Evolutionary conservation across 2,888 invertebrate species (phyloP).

Genomic region (Sicus ferrugineus): DNA sequence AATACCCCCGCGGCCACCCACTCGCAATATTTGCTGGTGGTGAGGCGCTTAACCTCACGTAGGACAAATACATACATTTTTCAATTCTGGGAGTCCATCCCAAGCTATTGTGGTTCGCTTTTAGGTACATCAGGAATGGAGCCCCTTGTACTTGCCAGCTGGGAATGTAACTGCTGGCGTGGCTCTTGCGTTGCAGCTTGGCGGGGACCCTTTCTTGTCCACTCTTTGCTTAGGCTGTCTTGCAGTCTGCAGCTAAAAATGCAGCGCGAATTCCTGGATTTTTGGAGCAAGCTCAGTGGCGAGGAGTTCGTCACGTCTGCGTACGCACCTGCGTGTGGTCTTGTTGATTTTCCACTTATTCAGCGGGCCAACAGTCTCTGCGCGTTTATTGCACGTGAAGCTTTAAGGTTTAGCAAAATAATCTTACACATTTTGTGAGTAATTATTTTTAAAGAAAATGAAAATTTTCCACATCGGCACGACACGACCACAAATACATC

Average conservation of each 20-base stretch:
- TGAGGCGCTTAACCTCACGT: constrained; percentile 1
- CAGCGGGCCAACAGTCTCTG: constrained; percentile 36
- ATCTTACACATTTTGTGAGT: constrained; percentile 46
- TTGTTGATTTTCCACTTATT: constrained; percentile 53
- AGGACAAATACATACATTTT: constrained; percentile 24
- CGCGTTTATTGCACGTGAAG: constrained; percentile 42
- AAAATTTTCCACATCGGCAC: constrained; percentile 42
- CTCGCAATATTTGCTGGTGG: background rate
- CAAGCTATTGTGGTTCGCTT: background rate
- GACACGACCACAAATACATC: constrained; percentile 48
- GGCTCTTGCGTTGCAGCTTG: background rate
- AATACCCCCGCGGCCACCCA: constrained; percentile 19
- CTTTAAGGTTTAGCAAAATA: constrained; percentile 42
- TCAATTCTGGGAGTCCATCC: background rate
- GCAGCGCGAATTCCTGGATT: constrained; percentile 27
- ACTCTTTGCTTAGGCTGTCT: background rate
- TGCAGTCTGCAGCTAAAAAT: constrained; percentile 2
- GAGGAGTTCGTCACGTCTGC: constrained; percentile 81
- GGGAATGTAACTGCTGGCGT: background rate
- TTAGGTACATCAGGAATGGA: background rate
- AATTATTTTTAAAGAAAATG: constrained; percentile 50
- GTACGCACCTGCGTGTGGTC: constrained; percentile 93
- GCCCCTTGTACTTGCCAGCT: background rate
- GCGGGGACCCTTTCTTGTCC: background rate
- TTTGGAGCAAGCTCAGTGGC: constrained; percentile 84